phyloP scores from a whole-genome alignment of 2,113 vertebrate species.

The Salvator merianae region DNA sequence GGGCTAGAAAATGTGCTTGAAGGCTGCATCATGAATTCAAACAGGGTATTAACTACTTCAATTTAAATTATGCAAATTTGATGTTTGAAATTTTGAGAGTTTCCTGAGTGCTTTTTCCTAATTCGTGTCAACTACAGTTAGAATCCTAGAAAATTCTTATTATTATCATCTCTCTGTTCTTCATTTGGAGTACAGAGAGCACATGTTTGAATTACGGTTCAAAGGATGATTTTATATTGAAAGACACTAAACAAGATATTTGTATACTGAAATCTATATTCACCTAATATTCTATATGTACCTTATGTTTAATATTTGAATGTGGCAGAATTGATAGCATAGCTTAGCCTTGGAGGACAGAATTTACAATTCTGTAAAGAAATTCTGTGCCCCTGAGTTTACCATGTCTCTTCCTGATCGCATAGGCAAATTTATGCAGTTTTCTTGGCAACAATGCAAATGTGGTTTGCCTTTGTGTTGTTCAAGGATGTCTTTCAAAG shows the following conservation, averaged over 20 bases:
- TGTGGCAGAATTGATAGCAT: not conserved
- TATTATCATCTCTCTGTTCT: not conserved
- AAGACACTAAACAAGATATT: not conserved
- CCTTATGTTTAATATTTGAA: too few species aligned
- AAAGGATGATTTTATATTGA: not conserved
- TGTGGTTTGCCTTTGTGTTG: too few species aligned
- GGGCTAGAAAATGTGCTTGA: too few species aligned
- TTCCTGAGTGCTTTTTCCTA: not conserved
- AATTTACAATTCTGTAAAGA: too few species aligned
- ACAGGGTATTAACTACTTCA: not conserved
- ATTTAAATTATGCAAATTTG: not conserved
- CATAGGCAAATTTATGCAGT: too few species aligned
- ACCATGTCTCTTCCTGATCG: too few species aligned
- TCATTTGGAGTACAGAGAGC: not conserved
- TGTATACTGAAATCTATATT: not conserved
- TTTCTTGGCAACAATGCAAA: too few species aligned
- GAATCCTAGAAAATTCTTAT: not conserved
- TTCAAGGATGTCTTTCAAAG: too few species aligned
- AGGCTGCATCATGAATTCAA: too few species aligned
- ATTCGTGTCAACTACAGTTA: not conserved
- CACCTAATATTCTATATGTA: too few species aligned
- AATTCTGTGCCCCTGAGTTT: too few species aligned
- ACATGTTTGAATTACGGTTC: not conserved
- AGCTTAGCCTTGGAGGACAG: too few species aligned
- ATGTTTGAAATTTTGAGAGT: not conserved